Base-by-base conservation (phyloP, 2,888 invertebrate genomes). In the Patella depressa region DNA sequence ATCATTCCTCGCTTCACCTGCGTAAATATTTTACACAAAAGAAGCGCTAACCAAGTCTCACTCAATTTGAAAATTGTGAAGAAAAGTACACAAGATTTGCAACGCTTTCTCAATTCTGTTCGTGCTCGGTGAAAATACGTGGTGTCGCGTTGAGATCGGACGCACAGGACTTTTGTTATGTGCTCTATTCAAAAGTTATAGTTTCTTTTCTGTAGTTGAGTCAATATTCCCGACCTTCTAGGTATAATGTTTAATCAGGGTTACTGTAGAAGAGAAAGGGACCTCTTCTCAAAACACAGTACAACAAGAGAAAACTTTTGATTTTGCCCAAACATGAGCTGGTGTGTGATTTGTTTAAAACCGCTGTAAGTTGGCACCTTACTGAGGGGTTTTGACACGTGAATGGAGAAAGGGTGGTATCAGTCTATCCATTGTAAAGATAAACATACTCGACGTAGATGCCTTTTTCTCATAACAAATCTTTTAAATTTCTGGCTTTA, bases 321-420 rank as follows among this genome's bases (percentile, higher is more conserved):
- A 76, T 76, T 76, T 76, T 73, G 53, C 53, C 53, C 69, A 71
- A 76, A 76, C 72, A 76, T 73, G 72, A 76, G 55, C 72, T 76
- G 73, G 69, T 65, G 53, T 76, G 34, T 76, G 76, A 76, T 76
- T 76, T 76, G 76, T 73, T 73, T 76, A 71, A 72, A 76, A 57
- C 71, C 76, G 29, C 34, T 53, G 59, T 65, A 73, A 59, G 73
- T 76, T 76, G 73, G 72, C 76, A 76, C 76, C 69, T 76, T 53
- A 15, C 14, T 59, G 76, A 29, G 76, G 72, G 73, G 72, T 76
- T 76, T 72, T 71, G 76, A 69, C 73, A 53, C 53, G 53, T 76
- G 72, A 76, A 76, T 72, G 65, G 73, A 69, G 45, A 59, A 73
- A 53, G 53, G 65, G 72, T 73, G 72, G 76, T 53, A 34, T 59